Evolutionary conservation across 2,888 invertebrate species (phyloP).

Genomic region (Melanchra persicariae): DNA sequence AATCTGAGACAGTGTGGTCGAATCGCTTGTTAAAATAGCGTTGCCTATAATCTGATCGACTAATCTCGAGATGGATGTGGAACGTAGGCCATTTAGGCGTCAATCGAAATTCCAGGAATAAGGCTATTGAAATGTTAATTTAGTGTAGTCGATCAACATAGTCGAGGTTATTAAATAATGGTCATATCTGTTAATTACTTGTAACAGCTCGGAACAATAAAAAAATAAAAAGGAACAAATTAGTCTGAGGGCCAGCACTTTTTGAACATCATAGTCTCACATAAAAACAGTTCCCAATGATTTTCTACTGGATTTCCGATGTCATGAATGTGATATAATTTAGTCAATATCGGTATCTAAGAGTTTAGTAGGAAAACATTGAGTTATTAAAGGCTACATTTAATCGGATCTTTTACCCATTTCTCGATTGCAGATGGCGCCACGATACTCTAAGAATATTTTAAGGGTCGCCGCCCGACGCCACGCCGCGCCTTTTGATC

Average conservation of each 20-base stretch:
- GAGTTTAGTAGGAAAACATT: not conserved
- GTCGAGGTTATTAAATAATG: not conserved
- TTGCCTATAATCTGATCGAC: not conserved
- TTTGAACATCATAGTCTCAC: not conserved
- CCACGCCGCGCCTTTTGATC: not conserved
- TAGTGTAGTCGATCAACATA: not conserved
- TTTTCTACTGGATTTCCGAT: not conserved
- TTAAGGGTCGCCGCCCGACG: not conserved
- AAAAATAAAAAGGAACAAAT: too few species aligned
- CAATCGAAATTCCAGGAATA: slow-evolving; percentile 24
- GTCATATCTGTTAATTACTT: too few species aligned
- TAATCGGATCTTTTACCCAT: not conserved
- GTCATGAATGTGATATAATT: not conserved
- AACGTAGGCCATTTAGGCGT: slow-evolving; percentile 4
- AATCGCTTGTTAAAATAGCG: not conserved
- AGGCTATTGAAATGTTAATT: slow-evolving; percentile 18
- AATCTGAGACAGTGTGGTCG: not conserved
- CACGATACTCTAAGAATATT: not conserved
- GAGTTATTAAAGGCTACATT: not conserved
- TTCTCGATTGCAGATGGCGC: slow-evolving; percentile 28
- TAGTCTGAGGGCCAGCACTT: too few species aligned
- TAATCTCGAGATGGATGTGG: not conserved
- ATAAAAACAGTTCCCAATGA: not conserved
- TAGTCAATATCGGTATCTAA: not conserved
- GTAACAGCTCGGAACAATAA: too few species aligned